A percentile compares a stretch with the other conserved stretches of the same genome.
phyloP scores from a whole-genome alignment of 2,888 invertebrate species.

The Anaspis maculata region DNA sequence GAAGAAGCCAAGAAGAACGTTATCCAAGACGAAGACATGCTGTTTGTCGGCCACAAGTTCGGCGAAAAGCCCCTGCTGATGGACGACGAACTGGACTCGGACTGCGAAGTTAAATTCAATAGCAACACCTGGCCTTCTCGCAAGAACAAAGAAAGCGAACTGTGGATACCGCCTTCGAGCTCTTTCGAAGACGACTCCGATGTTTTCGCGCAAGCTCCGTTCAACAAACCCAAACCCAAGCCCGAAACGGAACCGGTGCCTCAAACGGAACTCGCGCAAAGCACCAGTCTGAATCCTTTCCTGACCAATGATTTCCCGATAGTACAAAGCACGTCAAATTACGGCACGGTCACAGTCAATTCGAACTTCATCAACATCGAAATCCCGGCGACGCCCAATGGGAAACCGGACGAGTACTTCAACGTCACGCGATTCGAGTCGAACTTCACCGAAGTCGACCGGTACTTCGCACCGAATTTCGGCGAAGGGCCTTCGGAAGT shows the following conservation, averaged over 20 bases:
- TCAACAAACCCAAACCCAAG: slow-evolving; percentile 35
- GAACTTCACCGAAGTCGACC: slow-evolving; percentile 22
- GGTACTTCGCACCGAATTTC: slow-evolving; percentile 14
- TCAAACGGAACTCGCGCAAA: neutral
- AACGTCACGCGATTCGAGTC: slow-evolving; percentile 30
- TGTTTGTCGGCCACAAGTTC: slow-evolving; percentile 65
- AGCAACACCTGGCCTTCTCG: slow-evolving; percentile 23
- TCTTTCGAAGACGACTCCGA: slow-evolving; percentile 46
- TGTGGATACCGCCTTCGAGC: slow-evolving; percentile 37
- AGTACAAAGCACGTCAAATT: slow-evolving; percentile 26
- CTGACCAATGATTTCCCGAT: slow-evolving; percentile 14
- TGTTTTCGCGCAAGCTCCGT: slow-evolving; percentile 65
- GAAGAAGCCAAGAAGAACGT: slow-evolving; percentile 31
- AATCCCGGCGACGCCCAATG: slow-evolving; percentile 12
- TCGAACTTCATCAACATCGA: slow-evolving; percentile 30
- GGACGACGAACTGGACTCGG: slow-evolving; percentile 68
- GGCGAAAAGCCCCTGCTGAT: slow-evolving; percentile 66
- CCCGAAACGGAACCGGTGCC: neutral
- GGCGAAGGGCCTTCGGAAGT: slow-evolving; percentile 12
- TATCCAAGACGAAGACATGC: slow-evolving; percentile 42
- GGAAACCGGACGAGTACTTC: slow-evolving; percentile 12
- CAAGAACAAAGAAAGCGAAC: slow-evolving; percentile 19
- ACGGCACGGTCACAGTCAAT: slow-evolving; percentile 31
- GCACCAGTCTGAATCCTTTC: neutral
- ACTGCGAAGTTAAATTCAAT: slow-evolving; percentile 37